Base-by-base conservation (phyloP, 2,888 invertebrate genomes). In the Tribolium freemani region DNA sequence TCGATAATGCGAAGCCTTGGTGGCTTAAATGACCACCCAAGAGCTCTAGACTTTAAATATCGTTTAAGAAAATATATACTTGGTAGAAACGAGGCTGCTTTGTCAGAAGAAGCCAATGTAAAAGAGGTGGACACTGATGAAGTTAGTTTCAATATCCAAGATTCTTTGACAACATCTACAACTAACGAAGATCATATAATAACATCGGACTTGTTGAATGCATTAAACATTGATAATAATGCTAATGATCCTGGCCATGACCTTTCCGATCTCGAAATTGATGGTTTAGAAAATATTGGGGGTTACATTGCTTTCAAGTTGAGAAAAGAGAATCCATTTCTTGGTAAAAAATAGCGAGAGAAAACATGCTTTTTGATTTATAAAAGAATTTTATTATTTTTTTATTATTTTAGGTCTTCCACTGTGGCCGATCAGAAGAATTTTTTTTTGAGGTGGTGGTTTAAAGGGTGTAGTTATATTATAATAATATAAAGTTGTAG, bases 11-110 rank as follows among this genome's bases (percentile, higher is more conserved):
- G 77, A 58, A 44, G 63, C 5, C 73, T 67, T 69, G 75, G 74
- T 20, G 75, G 76, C 1, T 57, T 76, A 13, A 72, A 79, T 46
- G 78, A 79, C 53, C 76, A 78, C 66, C 77, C 79, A 31, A 60
- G 68, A 51, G 50, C 77, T 16, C 31, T 79, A 9, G 76, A 79
- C 56, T 79, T 79, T 72, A 75, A 71, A 71, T 78, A 79, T 63
- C 54, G 79, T 0, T 66, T 79, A 54, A 48, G 78, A 31, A 54
- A 72, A 8, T 79, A 80, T 57, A 75, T 78, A 50, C 48, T 79
- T 9, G 77, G 78, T 11, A 71, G 45, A 75, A 75, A 77, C 63
- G 69, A 71, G 26, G 74, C 51, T 3, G 60, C 72, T 6, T 57
- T 73, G 9, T 73, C 73, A 26, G 57, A 26, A 44, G 38, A 48